Evolutionary conservation across 2,888 invertebrate genomes (phyloP).

Genomic region (Nomada ruficornis): DNA sequence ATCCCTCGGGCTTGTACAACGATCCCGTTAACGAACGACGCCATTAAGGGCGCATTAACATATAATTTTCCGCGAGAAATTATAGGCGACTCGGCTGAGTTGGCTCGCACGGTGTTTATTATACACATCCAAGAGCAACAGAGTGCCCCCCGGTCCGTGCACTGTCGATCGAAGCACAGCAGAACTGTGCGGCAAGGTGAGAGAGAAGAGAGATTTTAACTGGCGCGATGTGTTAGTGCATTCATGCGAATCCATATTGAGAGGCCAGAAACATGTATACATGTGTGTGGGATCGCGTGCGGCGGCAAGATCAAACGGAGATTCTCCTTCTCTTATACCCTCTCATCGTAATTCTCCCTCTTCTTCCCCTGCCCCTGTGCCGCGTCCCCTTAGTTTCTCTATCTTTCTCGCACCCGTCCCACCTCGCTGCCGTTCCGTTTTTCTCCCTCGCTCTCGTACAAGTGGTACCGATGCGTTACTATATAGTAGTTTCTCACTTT

Average conservation of each 20-base stretch:
- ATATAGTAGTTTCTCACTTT: constrained; percentile 64
- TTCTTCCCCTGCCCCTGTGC: constrained; percentile 20
- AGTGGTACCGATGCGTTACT: constrained; percentile 52
- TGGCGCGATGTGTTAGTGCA: constrained; percentile 73
- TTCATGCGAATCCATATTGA: constrained; percentile 75
- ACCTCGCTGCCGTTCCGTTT: constrained; percentile 1
- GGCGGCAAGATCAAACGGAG: constrained; percentile 82
- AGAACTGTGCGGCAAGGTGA: constrained; percentile 29
- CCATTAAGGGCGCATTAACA: constrained; percentile 79
- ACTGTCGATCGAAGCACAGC: constrained; percentile 50
- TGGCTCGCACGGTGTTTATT: constrained; percentile 78
- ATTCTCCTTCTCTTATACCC: constrained; percentile 63
- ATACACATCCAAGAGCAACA: constrained; percentile 70
- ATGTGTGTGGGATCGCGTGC: constrained; percentile 82
- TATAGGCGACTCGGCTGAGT: constrained; percentile 78
- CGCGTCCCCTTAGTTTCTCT: constrained; percentile 3
- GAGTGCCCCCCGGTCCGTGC: constrained; percentile 54
- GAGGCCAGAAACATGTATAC: constrained; percentile 64
- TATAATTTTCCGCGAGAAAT: constrained; percentile 80
- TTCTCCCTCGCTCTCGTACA: constrained; percentile 41
- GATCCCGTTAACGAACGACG: constrained; percentile 80
- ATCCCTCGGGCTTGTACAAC: constrained; percentile 64
- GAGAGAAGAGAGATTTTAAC: constrained; percentile 72
- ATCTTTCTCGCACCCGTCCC: constrained; percentile 4
- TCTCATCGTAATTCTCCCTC: constrained; percentile 60